Evolutionary conservation across 2,113 vertebrate species (phyloP).

Genomic region (Cichladusa arquata): DNA sequence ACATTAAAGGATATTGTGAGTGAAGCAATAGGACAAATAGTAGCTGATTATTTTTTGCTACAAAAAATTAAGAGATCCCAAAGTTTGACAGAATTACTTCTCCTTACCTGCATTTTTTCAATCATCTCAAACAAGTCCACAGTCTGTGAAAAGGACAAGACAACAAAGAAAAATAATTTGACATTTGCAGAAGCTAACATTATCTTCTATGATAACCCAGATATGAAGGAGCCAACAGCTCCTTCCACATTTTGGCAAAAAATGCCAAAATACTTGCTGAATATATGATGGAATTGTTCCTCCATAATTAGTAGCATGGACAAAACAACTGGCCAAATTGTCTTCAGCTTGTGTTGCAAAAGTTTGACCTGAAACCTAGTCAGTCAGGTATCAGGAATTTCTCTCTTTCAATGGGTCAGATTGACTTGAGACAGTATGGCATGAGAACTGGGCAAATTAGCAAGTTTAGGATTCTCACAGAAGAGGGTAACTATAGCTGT

Average conservation of each 20-base stretch:
- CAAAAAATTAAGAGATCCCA: not conserved
- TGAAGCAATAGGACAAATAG: not conserved
- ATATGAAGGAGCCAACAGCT: not conserved
- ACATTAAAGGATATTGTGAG: not conserved
- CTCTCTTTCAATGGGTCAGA: not conserved
- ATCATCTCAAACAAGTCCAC: slow-evolving; percentile 91
- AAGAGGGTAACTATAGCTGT: not conserved
- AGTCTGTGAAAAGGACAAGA: slow-evolving; percentile 70
- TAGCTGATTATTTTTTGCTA: not conserved
- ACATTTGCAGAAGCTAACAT: not conserved
- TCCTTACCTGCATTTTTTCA: slow-evolving; percentile 79
- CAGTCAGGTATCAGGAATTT: not conserved
- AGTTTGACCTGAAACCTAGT: not conserved
- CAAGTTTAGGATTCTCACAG: not conserved
- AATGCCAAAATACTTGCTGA: not conserved
- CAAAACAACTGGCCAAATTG: not conserved
- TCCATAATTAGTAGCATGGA: not conserved
- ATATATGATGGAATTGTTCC: not conserved
- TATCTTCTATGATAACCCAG: not conserved
- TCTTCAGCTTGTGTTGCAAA: not conserved
- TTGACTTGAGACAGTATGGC: not conserved
- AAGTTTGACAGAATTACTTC: not conserved
- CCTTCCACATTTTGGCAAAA: not conserved
- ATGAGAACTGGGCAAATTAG: not conserved
- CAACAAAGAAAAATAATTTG: not conserved